Base-by-base conservation (phyloP, 2,888 invertebrate genomes). In the Drosophila anceps region DNA sequence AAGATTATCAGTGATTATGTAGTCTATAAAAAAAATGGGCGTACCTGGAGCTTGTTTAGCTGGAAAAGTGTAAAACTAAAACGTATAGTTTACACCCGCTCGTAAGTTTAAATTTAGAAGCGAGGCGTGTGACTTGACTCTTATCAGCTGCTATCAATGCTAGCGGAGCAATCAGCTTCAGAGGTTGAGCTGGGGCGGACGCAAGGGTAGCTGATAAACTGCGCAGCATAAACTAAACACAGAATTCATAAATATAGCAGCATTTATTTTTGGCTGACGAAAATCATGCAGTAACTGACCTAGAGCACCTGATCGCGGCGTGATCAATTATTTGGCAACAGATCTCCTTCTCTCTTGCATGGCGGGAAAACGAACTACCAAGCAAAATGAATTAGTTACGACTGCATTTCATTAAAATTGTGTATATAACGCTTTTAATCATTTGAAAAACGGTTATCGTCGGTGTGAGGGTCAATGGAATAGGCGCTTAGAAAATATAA, bases 241-340 rank as follows among this genome's bases (percentile, higher is more conserved):
- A 37, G 64, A 67, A 59, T 57, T 72, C 74, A 78, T 86, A 85
- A 87, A 81, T 84, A 72, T 81, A 80, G 81, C 72, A 37, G 65
- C 15, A 66, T 69, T 80, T 84, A 81, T 82, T 88, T 86, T 87
- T 81, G 76, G 84, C 71, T 44, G 51, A 43, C 12, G 24, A 51
- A 27, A 65, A 68, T 50, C 73, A 80, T 73, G 79, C 73, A 81
- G 76, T 88, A 86, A 91, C 91, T 91, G 91, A 91, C 90, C 90
- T 91, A 91, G 89, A 88, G 76, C 90, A 90, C 78, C 84, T 90
- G 90, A 86, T 88, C 88, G 51, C 53, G 63, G 81, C 91, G 91
- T 91, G 91, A 91, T 91, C 91, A 75, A 66, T 58, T 61, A 62
- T 79, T 76, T 76, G 78, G 78, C 77, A 72, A 50, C 31, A 24